Evolutionary conservation across 2,113 vertebrate genomes (phyloP).

Genomic region (Nematolebias whitei): DNA sequence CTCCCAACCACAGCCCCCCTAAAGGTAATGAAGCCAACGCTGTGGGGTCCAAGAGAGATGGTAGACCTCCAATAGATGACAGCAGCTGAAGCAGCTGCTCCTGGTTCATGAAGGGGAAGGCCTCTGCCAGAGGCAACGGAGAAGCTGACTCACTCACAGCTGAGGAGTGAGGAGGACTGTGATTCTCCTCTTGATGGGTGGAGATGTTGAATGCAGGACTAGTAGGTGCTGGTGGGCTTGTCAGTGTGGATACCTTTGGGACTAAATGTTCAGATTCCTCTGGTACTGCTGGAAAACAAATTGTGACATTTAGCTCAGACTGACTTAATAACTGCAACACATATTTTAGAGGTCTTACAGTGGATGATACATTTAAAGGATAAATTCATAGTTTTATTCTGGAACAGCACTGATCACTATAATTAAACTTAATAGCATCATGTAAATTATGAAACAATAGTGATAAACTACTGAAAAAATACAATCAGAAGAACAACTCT

Average conservation of each 20-base stretch:
- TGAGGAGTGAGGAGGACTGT: constrained; percentile 43
- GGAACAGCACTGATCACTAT: background rate
- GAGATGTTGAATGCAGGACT: constrained; percentile 65
- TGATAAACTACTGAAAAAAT: no score
- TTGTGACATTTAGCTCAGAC: constrained; percentile 10
- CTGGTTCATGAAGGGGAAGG: constrained; percentile 88
- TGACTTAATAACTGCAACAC: background rate
- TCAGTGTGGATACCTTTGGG: constrained; percentile 41
- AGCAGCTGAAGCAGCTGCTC: constrained; percentile 88
- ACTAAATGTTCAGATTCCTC: constrained; percentile 56
- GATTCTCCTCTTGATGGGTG: constrained; percentile 57
- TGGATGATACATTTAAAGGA: background rate
- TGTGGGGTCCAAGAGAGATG: constrained; percentile 76
- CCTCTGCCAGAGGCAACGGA: constrained; percentile 79
- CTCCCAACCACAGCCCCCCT: constrained; percentile 76
- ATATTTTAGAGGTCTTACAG: background rate
- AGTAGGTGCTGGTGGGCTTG: constrained; percentile 69
- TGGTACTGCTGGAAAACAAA: constrained; percentile 34
- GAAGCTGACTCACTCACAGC: constrained; percentile 56
- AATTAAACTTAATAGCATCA: no score
- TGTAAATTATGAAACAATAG: no score
- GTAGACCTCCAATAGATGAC: constrained; percentile 76
- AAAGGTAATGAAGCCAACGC: constrained; percentile 82
- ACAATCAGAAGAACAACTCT: background rate
- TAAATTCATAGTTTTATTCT: background rate